Evolutionary conservation across 2,797 vertebrate genomes (phyloP).

Genomic region (Sebastiscus albofasciatus): DNA sequence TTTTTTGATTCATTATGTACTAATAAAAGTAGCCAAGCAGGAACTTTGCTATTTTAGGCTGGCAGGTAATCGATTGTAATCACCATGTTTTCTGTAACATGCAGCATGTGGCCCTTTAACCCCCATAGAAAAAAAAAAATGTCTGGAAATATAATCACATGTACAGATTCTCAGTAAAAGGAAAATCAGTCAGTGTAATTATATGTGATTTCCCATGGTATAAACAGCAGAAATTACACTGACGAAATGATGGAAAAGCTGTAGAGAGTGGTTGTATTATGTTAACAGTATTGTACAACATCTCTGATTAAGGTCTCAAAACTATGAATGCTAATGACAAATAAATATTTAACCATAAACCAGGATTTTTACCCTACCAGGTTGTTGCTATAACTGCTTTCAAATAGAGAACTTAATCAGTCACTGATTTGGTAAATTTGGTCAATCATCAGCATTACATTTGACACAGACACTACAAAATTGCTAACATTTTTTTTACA

Average conservation of each 20-base stretch:
- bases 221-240: conserved; percentile 8
- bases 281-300: background rate
- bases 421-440: background rate
- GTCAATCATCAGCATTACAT: background rate
- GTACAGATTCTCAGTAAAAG: background rate
- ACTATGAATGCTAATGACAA: background rate
- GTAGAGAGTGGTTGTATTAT: no score
- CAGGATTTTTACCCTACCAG: background rate
- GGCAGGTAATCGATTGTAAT: conserved; percentile 24
- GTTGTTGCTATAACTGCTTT: background rate
- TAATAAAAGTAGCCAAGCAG: conserved; percentile 13
- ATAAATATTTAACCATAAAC: background rate
- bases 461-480: background rate
- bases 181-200: conserved; percentile 15
- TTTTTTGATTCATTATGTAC: conserved; percentile 17
- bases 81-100: conserved; percentile 9
- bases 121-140: background rate
- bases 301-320: background rate
- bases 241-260: background rate
- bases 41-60: background rate
- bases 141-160: conserved; percentile 26
- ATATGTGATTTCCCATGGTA: conserved; percentile 8
- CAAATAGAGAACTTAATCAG: background rate
- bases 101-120: background rate
- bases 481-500: background rate